Base-by-base conservation (phyloP, 2,888 invertebrate species). In the Cheilosia urbana region DNA sequence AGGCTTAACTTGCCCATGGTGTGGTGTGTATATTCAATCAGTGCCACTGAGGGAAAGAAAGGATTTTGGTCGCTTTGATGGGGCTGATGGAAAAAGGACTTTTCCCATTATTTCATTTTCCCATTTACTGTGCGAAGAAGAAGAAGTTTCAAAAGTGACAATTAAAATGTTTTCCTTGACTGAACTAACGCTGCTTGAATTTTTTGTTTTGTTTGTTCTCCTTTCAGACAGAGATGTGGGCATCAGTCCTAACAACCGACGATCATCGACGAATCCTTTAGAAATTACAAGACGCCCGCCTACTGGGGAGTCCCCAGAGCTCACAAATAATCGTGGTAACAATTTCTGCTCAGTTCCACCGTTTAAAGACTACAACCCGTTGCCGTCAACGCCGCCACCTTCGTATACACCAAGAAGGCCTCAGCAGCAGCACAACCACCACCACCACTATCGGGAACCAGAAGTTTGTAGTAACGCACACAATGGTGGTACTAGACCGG, bases 341-440 rank as follows among this genome's bases (percentile, higher is more conserved):
- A 79, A 55, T 78, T 68, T 47, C 40, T 60, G 81, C 68, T 87
- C 81, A 72, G 81, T 80, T 69, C 87, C 83, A 88, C 87, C 89
- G 81, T 87, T 88, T 87, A 55, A 75, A 82, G 88, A 81, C 65
- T 84, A 89, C 34, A 87, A 80, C 21, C 89, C 89, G 2, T 73
- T 89, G 87, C 90, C 91, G 9, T 79, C 89, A 34, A 91, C 92
- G 30, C 92, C 92, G 40, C 92, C 92, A 19, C 91, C 92, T 53
- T 88, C 91, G 37, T 91, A 92, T 72, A 89, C 91, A 11, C 89
- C 89, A 63, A 76, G 89, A 34, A 79, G 71, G 21, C 58, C 71
- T 13, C 53, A 62, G 24, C 68, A 72, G 57, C 62, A 34, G 88
- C 91, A 11, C 89, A 89, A 63, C 68, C 66, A 63, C 68, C 66